phyloP scores from a whole-genome alignment of 2,113 vertebrate genomes.

The Caranx ignobilis region DNA sequence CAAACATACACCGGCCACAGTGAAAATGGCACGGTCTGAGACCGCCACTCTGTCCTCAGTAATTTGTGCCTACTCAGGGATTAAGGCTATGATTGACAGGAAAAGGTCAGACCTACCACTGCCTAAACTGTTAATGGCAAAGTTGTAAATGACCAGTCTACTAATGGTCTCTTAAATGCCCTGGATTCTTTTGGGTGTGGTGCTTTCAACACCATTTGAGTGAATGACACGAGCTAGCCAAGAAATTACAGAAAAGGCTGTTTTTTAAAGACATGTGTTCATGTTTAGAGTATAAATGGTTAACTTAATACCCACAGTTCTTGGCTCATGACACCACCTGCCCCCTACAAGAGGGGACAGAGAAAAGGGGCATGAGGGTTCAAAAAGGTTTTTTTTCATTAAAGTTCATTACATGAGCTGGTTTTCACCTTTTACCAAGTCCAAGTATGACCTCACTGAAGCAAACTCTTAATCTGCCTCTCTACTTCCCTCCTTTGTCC shows the following conservation, averaged over 20 bases:
- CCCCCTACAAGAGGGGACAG: background rate
- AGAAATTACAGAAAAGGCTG: background rate
- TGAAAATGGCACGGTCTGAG: constrained; percentile 31
- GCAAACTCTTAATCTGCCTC: constrained; percentile 43
- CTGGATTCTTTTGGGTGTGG: constrained; percentile 21
- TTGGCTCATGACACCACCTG: constrained; percentile 1
- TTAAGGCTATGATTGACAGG: constrained; percentile 43
- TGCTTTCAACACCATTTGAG: constrained; percentile 8
- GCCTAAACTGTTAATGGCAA: constrained; percentile 46
- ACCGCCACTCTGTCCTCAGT: constrained; percentile 34
- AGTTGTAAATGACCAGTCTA: constrained; percentile 42
- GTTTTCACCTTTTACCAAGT: constrained; percentile 42
- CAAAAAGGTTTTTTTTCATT: background rate
- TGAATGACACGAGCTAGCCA: constrained; percentile 18
- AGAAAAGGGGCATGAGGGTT: background rate
- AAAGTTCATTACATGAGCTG: background rate
- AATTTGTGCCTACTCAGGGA: constrained; percentile 43
- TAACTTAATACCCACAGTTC: background rate
- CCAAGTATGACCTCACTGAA: constrained; percentile 74
- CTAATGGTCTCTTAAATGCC: constrained; percentile 38
- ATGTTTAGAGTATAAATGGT: background rate
- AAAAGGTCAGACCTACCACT: constrained; percentile 26
- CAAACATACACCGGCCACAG: constrained; percentile 49
- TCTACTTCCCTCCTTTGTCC: constrained; percentile 14
- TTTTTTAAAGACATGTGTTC: background rate